phyloP scores from a whole-genome alignment of 2,113 vertebrate species.

The Cairina moschata region DNA sequence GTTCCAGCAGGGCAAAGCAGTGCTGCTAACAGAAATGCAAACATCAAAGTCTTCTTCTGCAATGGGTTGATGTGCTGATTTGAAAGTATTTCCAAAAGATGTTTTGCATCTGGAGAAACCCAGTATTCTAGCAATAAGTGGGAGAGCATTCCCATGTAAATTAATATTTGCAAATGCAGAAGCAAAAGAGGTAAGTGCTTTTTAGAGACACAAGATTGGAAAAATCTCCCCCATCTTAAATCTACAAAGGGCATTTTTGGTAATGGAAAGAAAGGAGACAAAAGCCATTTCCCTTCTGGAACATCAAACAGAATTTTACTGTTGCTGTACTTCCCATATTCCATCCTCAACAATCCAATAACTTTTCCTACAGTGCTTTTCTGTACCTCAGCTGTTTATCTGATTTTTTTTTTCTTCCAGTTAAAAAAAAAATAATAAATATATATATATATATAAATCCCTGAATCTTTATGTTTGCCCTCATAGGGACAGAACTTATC shows the following conservation, averaged over 20 bases:
- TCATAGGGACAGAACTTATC: neutral
- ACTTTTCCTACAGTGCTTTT: neutral
- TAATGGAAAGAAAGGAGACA: neutral
- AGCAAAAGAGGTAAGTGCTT: neutral
- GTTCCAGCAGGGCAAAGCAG: neutral
- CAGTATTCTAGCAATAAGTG: neutral
- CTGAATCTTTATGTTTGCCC: neutral
- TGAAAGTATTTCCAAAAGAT: conserved; percentile 34
- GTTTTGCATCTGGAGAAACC: conserved; percentile 6
- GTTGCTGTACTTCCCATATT: neutral
- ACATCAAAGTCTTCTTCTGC: conserved; percentile 11
- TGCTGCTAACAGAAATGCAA: neutral
- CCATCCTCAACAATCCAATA: neutral
- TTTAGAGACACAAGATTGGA: neutral
- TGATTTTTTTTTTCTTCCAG: neutral
- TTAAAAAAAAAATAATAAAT: neutral
- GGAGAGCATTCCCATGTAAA: neutral
- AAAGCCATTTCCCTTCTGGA: neutral
- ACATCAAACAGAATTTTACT: conserved; percentile 9
- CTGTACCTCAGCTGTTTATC: neutral
- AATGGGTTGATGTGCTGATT: neutral
- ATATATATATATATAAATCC: neutral
- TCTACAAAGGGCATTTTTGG: neutral
- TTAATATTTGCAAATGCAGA: neutral
- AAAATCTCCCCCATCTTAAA: neutral